These are phyloP conservation scores for Drosophila rubida DNA, from an alignment of 2,888 invertebrate genomes.

Conservation along the genomic window DNA sequence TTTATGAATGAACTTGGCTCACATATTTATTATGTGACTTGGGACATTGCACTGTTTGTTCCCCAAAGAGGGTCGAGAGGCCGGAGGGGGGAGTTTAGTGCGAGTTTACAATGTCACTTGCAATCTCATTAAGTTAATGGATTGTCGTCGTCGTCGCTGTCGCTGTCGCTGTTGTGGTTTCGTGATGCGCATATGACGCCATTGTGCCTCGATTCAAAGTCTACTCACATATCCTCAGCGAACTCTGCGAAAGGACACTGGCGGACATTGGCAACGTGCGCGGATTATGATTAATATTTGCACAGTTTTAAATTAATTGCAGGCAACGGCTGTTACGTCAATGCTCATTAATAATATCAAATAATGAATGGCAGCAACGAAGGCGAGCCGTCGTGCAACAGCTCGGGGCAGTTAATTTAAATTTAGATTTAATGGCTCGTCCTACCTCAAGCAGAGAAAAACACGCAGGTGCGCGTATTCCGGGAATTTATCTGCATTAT, in stretches of 20 bases:
- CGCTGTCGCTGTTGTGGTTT: conserved; percentile 58
- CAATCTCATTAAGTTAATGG: conserved; percentile 76
- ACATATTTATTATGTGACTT: conserved; percentile 46
- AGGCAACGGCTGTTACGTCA: conserved; percentile 37
- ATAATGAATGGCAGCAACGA: conserved; percentile 4
- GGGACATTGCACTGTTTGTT: conserved; percentile 46
- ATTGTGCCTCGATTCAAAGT: conserved; percentile 49
- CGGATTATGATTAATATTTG: conserved; percentile 74
- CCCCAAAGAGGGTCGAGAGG: neutral
- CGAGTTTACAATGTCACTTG: conserved; percentile 66
- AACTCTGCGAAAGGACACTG: conserved; percentile 32
- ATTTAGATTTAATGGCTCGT: conserved; percentile 25
- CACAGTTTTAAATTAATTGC: conserved; percentile 72
- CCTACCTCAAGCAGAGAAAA: neutral
- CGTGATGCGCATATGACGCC: conserved; percentile 70
- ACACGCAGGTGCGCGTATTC: neutral
- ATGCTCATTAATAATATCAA: conserved; percentile 50
- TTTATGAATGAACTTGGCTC: conserved; percentile 76
- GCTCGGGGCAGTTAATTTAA: conserved; percentile 31
- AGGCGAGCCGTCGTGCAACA: neutral
- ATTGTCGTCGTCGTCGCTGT: conserved; percentile 62
- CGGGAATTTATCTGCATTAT: neutral
- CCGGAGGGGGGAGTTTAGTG: neutral
- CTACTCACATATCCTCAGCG: conserved; percentile 24
- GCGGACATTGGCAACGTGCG: conserved; percentile 45